Base-by-base conservation (phyloP, 92 coral and sea anemone genomes). In the Scolanthus callimorphus region DNA sequence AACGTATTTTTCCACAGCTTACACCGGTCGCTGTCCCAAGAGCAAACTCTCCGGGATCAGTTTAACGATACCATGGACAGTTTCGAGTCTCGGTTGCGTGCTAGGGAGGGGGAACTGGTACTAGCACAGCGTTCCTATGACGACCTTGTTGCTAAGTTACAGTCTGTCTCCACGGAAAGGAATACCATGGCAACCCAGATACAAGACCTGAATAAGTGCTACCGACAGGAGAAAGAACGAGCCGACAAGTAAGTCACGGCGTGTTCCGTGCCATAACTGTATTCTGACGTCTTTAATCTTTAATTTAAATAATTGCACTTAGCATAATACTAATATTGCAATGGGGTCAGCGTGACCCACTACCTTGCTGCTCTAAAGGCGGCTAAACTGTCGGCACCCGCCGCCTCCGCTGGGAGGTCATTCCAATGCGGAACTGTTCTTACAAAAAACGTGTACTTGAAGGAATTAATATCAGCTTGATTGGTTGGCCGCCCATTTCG, bases 11-110 rank as follows among this genome's bases (percentile, higher is more conserved):
- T 37, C 41, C 23, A 17, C 73, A 94, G 99, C 66, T 68, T 94
- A 57, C 99, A 94, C 50, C 70, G 90, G 25, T 94, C 99, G 1
- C 70, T 94, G 27, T 73, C 94, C 0, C 99, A 94, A 67, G 99
- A 94, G 27, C 84, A 88, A 51, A 77, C 81, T 30, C 73, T 94
- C 11, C 74, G 92, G 20, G 99, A 89, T 46, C 99, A 94, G 49
- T 94, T 94, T 29, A 94, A 94, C 70, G 77, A 75, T 26, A 94
- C 99, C 8, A 94, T 94, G 99, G 96, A 94, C 65, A 89, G 85
- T 30, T 94, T 94, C 59, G 99, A 94, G 60, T 60, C 57, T 17
- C 79, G 96, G 39, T 73, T 94, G 29, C 66, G 81, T 12, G 76
- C 78, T 11, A 65, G 99, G 12, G 99, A 94, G 31, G 53, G 68